Evolutionary conservation across 2,113 vertebrate species (phyloP).

Genomic region (Dryoscopus gambensis): DNA sequence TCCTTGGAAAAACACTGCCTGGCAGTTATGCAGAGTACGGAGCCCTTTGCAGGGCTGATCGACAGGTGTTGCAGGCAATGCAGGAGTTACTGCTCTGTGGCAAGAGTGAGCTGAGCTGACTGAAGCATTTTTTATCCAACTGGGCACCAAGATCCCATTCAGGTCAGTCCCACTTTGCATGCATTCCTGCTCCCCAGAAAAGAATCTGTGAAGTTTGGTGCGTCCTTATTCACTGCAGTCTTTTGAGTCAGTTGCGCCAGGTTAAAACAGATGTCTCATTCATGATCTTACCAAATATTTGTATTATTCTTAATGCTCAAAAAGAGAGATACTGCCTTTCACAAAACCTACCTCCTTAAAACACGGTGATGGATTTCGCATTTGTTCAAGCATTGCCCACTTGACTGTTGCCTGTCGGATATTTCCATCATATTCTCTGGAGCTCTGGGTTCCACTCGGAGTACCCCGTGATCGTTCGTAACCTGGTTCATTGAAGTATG

Average conservation of each 20-base stretch:
- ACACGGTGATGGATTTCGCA: slow-evolving; percentile 93
- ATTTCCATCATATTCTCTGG: slow-evolving; percentile 96
- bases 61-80: background rate
- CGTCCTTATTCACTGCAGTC: background rate
- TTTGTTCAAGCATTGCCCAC: slow-evolving; percentile 99
- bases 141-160: background rate
- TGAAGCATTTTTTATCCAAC: background rate
- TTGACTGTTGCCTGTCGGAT: slow-evolving; percentile 97
- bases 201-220: background rate
- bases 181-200: background rate
- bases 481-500: slow-evolving; percentile 97
- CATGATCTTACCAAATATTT: background rate
- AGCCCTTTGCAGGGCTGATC: background rate
- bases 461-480: slow-evolving; percentile 96
- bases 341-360: slow-evolving; percentile 90
- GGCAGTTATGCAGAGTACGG: background rate
- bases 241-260: background rate
- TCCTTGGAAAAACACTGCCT: background rate
- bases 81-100: background rate
- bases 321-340: background rate
- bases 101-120: background rate
- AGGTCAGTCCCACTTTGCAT: background rate
- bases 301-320: background rate
- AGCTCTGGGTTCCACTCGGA: slow-evolving; percentile 96
- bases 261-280: background rate